Conservation (phyloP, 2,888 invertebrate species). For the Melanargia galathea region DNA sequence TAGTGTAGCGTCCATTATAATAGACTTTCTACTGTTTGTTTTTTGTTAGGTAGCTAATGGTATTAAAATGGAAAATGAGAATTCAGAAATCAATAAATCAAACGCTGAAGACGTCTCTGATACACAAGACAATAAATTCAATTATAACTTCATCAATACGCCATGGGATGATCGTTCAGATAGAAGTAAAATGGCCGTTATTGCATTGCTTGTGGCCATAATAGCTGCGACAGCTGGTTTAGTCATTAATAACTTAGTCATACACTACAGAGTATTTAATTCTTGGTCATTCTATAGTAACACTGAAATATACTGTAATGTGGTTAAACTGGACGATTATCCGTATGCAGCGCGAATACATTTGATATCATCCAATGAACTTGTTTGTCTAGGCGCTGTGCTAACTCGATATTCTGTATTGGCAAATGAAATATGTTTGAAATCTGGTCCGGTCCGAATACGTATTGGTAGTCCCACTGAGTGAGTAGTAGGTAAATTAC, state of each 20-base stretch:
- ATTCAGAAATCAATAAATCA: slow-evolving; percentile 51
- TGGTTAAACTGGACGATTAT: slow-evolving; percentile 59
- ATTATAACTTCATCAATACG: slow-evolving; percentile 61
- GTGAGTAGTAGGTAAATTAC: slow-evolving; percentile 57
- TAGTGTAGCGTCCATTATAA: background rate
- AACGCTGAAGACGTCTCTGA: slow-evolving; percentile 45
- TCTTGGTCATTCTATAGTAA: slow-evolving; percentile 33
- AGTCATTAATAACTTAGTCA: slow-evolving; percentile 57
- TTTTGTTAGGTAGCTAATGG: background rate
- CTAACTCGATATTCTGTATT: slow-evolving; percentile 58
- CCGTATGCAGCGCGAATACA: slow-evolving; percentile 64
- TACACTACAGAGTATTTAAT: slow-evolving; percentile 56
- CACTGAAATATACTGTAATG: slow-evolving; percentile 55
- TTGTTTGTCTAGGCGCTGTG: slow-evolving; percentile 69
- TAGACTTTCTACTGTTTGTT: background rate
- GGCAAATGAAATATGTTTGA: slow-evolving; percentile 61
- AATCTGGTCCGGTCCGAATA: slow-evolving; percentile 61
- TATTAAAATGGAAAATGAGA: slow-evolving; percentile 46
- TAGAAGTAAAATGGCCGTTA: slow-evolving; percentile 62
- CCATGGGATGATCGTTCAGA: slow-evolving; percentile 70
- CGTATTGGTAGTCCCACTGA: slow-evolving; percentile 55
- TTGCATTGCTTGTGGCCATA: slow-evolving; percentile 58
- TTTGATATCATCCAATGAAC: slow-evolving; percentile 55
- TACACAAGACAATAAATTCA: slow-evolving; percentile 52
- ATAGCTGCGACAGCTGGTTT: slow-evolving; percentile 55